A percentile compares a stretch with the other conserved stretches of the same genome.
Evolutionary conservation across 35 echinoderm and acorn worm genomes (phyloP).

Genomic region (Ptychodera flava): DNA sequence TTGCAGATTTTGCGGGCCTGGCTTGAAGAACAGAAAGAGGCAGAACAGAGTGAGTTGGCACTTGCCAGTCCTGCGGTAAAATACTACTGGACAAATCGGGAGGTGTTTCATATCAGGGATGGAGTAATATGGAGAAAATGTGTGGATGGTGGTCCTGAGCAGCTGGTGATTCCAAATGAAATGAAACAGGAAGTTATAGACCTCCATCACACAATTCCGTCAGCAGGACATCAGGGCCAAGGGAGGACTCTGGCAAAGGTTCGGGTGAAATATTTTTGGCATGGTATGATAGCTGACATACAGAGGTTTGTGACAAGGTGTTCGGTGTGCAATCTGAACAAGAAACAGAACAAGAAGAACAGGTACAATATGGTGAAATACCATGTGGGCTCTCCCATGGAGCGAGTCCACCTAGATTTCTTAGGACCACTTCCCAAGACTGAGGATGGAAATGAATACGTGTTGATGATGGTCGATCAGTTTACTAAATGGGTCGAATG

Average conservation of each 20-base stretch:
- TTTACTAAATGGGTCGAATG: constrained; percentile 13
- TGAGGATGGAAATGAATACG: neutral
- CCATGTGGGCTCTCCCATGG: constrained; percentile 46
- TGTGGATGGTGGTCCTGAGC: neutral
- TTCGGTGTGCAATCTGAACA: constrained; percentile 2
- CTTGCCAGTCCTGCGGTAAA: neutral
- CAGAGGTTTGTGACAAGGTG: neutral
- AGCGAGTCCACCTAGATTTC: constrained; percentile 32
- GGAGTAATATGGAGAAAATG: neutral
- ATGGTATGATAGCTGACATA: constrained; percentile 4
- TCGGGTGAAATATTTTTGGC: constrained; percentile 30
- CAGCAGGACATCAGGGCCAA: constrained; percentile 3
- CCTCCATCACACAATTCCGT: neutral
- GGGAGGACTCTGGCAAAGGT: neutral
- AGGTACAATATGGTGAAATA: neutral
- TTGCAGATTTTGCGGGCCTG: neutral
- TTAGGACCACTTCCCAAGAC: constrained; percentile 5
- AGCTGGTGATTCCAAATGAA: constrained; percentile 12
- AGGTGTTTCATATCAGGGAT: neutral
- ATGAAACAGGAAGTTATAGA: neutral
- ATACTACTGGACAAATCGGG: neutral
- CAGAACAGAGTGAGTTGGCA: neutral
- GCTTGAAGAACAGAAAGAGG: neutral
- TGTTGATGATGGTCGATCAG: constrained; percentile 11
- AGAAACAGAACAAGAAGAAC: neutral